Evolutionary conservation across 2,888 invertebrate genomes (phyloP), one percentile per base, ranked within the genome.

Genomic region (Tholera decimalis): DNA sequence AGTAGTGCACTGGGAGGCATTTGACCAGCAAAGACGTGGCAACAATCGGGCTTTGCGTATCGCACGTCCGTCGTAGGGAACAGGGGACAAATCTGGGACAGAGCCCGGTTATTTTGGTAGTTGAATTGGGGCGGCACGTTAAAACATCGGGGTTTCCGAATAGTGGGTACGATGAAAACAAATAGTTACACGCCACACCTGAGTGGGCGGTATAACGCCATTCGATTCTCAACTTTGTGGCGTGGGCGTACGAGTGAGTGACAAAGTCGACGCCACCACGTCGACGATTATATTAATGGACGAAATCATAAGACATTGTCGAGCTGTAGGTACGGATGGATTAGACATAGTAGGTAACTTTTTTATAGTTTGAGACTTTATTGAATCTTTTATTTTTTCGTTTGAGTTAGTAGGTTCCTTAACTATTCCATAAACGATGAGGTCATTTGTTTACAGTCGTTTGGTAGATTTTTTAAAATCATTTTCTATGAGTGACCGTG

Each of bases 121-220:
- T 87, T 88, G 89, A 95, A 93, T 92, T 93, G 89, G 93, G 91
- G 87, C 93, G 89, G 87, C 89, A 90, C 89, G 92, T 92, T 92
- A 89, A 91, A 87, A 91, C 92, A 91, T 92, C 90, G 90, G 88
- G 91, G 92, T 91, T 92, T 91, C 88, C 85, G 83, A 91, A 84
- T 82, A 82, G 85, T 78, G 80, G 83, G 78, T 82, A 83, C 84
- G 86, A 86, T 89, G 89, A 88, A 89, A 93, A 91, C 91, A 90
- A 90, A 90, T 90, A 90, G 88, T 86, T 87, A 84, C 81, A 84
- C 73, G 73, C 80, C 85, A 83, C 88, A 88, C 88, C 91, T 89
- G 89, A 88, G 91, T 91, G 86, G 89, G 90, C 83, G 90, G 78
- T 73, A 80, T 75, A 15, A 68, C 77, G 81, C 69, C 79, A 77